Conservation (phyloP, 2,888 invertebrate species). For the Thymelicus acteon region DNA sequence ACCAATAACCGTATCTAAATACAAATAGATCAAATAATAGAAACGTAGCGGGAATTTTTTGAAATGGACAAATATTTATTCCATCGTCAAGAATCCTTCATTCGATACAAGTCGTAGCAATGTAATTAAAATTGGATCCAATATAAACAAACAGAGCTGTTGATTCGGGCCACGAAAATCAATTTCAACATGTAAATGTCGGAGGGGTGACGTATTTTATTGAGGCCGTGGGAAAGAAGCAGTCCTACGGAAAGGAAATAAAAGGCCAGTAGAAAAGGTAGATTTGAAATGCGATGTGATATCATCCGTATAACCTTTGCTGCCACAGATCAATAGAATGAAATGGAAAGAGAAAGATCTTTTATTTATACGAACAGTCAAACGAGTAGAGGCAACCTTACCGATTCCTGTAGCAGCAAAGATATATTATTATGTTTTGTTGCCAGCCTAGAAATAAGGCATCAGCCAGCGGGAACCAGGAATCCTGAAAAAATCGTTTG, state of each 20-base stretch:
- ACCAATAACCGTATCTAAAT: background rate
- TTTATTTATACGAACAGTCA: too few species aligned
- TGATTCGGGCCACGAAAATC: slow-evolving; percentile 15
- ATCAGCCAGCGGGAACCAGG: too few species aligned
- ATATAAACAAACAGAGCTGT: slow-evolving; percentile 20
- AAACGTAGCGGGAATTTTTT: background rate
- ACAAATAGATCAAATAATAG: slow-evolving; percentile 6
- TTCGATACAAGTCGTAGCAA: slow-evolving; percentile 21
- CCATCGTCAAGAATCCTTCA: slow-evolving; percentile 5
- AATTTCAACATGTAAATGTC: slow-evolving; percentile 27
- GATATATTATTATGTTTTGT: too few species aligned
- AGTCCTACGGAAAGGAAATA: slow-evolving; percentile 4
- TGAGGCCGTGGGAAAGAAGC: slow-evolving; percentile 15
- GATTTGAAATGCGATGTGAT: slow-evolving; percentile 1
- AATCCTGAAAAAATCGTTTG: too few species aligned
- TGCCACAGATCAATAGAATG: background rate
- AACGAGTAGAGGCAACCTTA: too few species aligned
- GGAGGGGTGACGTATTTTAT: slow-evolving; percentile 17
- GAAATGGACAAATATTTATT: slow-evolving; percentile 10
- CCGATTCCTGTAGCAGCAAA: too few species aligned
- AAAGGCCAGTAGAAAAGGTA: background rate
- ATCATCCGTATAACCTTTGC: slow-evolving; percentile 10
- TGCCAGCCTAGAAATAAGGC: too few species aligned
- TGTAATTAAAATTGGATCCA: slow-evolving; percentile 28
- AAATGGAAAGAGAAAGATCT: too few species aligned